Evolutionary conservation across 2,113 vertebrate genomes (phyloP).

Genomic region (Cyanistes caeruleus): DNA sequence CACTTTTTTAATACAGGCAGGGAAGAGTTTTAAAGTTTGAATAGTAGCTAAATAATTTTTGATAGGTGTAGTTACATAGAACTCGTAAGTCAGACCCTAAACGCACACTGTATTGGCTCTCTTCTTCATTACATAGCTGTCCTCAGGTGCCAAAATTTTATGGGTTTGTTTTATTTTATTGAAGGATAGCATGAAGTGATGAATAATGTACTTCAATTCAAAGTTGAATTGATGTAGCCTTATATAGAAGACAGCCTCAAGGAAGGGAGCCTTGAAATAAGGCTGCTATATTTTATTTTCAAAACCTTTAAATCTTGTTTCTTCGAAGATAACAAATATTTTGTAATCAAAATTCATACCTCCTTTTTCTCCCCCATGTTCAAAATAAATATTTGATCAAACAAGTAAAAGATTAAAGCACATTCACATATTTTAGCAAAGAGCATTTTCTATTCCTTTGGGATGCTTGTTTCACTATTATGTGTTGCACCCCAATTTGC

Average conservation of each 20-base stretch:
- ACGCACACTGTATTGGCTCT: slow-evolving; percentile 46
- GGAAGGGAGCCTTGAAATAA: slow-evolving; percentile 56
- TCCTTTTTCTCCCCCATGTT: background rate
- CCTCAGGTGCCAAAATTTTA: slow-evolving; percentile 78
- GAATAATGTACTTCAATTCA: slow-evolving; percentile 42
- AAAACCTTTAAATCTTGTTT: background rate
- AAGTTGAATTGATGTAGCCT: slow-evolving; percentile 69
- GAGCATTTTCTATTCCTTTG: background rate
- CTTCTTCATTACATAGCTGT: slow-evolving; percentile 63
- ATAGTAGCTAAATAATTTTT: slow-evolving; percentile 63
- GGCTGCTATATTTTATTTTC: slow-evolving; percentile 21
- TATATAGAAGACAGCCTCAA: slow-evolving; percentile 74
- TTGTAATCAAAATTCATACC: slow-evolving; percentile 12
- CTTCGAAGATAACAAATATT: background rate
- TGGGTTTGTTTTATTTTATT: slow-evolving; percentile 53
- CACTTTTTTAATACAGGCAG: slow-evolving; percentile 73
- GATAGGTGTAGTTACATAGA: slow-evolving; percentile 49
- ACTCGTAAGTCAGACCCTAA: slow-evolving; percentile 54
- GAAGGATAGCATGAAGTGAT: slow-evolving; percentile 64
- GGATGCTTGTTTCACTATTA: background rate
- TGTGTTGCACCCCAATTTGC: background rate
- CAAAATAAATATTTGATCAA: background rate
- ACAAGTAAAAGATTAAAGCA: background rate
- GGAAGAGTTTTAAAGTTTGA: slow-evolving; percentile 69
- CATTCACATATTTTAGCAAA: background rate